phyloP scores from a whole-genome alignment of 2,888 invertebrate genomes.

The Nomada goodeniana region DNA sequence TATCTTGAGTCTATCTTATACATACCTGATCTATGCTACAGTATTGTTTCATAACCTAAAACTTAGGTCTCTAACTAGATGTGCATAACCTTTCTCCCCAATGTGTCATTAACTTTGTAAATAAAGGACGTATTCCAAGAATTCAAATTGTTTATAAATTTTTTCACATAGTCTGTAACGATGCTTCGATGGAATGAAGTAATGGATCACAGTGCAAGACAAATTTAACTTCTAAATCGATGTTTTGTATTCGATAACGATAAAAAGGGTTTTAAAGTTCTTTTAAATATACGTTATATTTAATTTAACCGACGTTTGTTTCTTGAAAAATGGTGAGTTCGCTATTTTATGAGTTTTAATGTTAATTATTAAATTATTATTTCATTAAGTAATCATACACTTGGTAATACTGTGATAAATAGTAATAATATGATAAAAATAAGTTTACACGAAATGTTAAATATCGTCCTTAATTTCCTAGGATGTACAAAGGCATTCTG shows the following conservation, averaged over 20 bases:
- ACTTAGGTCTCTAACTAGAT: background rate
- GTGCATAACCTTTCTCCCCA: conserved; percentile 9
- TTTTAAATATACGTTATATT: background rate
- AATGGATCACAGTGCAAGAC: background rate
- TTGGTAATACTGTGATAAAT: background rate
- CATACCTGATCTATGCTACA: no score
- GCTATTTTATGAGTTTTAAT: no score
- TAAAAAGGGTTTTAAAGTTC: background rate
- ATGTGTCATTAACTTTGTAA: conserved; percentile 74
- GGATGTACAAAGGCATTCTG: conserved; percentile 98
- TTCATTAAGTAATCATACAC: no score
- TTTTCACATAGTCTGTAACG: conserved; percentile 96
- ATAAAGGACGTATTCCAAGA: conserved; percentile 92
- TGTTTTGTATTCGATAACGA: background rate
- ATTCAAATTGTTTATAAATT: conserved; percentile 98
- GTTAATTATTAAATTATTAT: no score
- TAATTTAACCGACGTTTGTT: background rate
- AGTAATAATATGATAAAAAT: background rate
- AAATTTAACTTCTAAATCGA: background rate
- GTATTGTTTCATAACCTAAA: no score
- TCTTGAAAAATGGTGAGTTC: conserved; percentile 27
- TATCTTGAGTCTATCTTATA: no score
- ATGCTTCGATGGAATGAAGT: conserved; percentile 90
- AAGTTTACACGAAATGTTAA: background rate
- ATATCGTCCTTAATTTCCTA: conserved; percentile 84